Base-by-base conservation (phyloP, 2,888 invertebrate species). In the Tortricodes alternella region DNA sequence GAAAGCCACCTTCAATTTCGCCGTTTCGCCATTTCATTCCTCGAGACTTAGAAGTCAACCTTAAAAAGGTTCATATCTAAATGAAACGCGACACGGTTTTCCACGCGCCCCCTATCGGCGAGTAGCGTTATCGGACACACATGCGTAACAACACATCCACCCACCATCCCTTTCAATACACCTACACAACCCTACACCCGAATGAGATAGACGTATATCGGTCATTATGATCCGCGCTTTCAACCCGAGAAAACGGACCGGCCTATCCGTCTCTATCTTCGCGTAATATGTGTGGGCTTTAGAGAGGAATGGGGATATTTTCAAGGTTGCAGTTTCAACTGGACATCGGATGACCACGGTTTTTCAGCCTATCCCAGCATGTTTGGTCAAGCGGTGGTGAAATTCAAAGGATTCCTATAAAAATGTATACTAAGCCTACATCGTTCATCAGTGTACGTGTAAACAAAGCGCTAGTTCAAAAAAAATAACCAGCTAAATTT, bases 51-150 rank as follows among this genome's bases (percentile, higher is more conserved):
- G 34, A 48, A 23, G 16, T 3, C 32, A 49, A 55, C 55, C 41
- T 29, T 19, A 13, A 7, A 13, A 32, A 39, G 57, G 39, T 39
- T 57, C 18, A 15, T 6, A 8, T 46, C 51, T 29, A 21, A 46
- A n/a, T 9, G 18, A 51, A 39, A 51, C 34, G 38, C 38, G 18
- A 32, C 38, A 11, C 24, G 15, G 37, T 37, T 39, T 51, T 41
- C 73, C 75, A 68, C 87, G 89, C 89, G 89, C 89, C 87, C 77
- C 78, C 90, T 89, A 80, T 83, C 78, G 90, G 74, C 75, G 87
- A 89, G 87, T 90, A 89, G 90, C 85, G 70, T 62, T 64, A 65
- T 61, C 73, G 66, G 73, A 68, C 77, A 71, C 74, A 73, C 64
- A 72, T 66, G 67, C 66, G 62, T 59, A 63, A 68, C 62, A 62